phyloP scores from a whole-genome alignment of 2,113 vertebrate genomes.

The Pelvicachromis taeniatus region DNA sequence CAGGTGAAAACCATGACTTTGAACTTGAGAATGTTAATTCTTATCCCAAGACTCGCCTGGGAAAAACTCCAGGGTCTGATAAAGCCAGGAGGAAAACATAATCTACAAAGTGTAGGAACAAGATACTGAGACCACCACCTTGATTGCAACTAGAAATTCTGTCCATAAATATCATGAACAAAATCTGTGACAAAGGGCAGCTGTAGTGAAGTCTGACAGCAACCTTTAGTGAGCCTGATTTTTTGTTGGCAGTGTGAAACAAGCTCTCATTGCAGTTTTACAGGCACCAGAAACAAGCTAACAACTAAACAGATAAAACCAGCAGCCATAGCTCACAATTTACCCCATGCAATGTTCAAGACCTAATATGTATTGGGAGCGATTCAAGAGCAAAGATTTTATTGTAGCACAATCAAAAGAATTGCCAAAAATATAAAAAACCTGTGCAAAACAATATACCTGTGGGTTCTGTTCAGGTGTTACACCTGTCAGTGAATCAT shows the following conservation, averaged over 20 bases:
- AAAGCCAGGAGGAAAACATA: background rate
- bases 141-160: background rate
- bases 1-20: background rate
- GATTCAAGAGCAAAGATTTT: no score
- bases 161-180: background rate
- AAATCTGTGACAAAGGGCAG: background rate
- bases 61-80: background rate
- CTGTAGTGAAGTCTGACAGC: background rate
- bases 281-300: background rate
- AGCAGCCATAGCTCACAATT: no score
- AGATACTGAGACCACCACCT: background rate
- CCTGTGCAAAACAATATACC: background rate
- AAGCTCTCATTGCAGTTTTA: no score
- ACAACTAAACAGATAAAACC: no score
- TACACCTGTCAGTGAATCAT: no score
- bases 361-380: no score
- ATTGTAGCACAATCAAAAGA: background rate
- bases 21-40: background rate
- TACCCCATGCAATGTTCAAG: no score
- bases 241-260: no score
- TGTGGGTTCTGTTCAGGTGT: no score
- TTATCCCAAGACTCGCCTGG: background rate
- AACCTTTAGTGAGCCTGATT: background rate
- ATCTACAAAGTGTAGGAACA: background rate
- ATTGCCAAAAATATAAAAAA: background rate